phyloP scores from a whole-genome alignment of 1,140 invertebrate genomes.

The Melanaphis sacchari region DNA sequence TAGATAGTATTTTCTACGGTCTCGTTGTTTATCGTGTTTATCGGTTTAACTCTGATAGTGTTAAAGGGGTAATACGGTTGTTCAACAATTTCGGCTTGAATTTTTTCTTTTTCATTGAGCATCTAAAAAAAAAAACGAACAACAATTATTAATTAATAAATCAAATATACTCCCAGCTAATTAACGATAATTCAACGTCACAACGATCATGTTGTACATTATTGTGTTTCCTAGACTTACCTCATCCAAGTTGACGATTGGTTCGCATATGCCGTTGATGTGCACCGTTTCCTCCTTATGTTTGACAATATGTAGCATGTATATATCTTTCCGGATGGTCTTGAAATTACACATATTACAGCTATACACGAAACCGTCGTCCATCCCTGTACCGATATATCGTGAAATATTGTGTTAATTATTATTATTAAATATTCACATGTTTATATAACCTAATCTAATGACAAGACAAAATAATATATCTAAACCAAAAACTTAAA shows the following conservation, averaged over 20 bases:
- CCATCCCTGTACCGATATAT: constrained; percentile 58
- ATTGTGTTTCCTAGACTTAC: not conserved
- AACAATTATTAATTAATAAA: not conserved
- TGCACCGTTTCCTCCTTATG: constrained; percentile 61
- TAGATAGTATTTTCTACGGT: not conserved
- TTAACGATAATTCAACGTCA: not conserved
- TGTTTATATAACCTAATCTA: not conserved
- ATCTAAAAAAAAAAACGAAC: constrained; percentile 22
- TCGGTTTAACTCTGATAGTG: constrained; percentile 39
- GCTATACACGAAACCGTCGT: constrained; percentile 65
- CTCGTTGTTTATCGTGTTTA: constrained; percentile 1
- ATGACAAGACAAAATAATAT: too few relatives aligned
- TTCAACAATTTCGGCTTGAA: not conserved
- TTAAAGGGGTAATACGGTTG: not conserved
- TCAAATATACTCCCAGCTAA: not conserved
- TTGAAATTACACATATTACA: constrained; percentile 66
- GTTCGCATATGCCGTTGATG: not conserved
- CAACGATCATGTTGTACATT: not conserved
- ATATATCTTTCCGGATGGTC: constrained; percentile 66
- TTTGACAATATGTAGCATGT: constrained; percentile 65
- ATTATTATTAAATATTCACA: not conserved
- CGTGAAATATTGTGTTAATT: not conserved
- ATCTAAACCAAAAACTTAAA: too few relatives aligned
- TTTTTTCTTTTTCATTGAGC: constrained; percentile 38
- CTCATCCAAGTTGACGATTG: not conserved